Evolutionary conservation across 2,888 invertebrate genomes (phyloP), one percentile per base, ranked within the genome.

Genomic region (Agrotis clavis): DNA sequence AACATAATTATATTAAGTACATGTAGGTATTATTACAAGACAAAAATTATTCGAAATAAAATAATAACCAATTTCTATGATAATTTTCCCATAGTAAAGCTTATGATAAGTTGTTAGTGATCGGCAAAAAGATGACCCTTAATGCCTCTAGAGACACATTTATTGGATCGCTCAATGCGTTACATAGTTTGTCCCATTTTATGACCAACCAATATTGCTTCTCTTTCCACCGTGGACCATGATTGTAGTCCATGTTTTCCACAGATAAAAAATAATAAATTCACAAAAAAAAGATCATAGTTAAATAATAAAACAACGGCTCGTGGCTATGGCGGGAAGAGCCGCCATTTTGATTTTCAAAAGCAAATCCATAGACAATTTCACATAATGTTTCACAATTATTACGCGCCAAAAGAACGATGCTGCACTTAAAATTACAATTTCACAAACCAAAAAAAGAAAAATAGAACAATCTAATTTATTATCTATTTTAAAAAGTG

Each of bases 401-500:
- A n/a, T n/a, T n/a, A 35, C 7, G 6, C n/a, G 56, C 4, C 56
- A 57, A 57, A 56, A 57, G 2, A 9, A 35, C 30, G n/a, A 30
- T 35, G 4, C n/a, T 30, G 11, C 56, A 35, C 2, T n/a, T 59
- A 41, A 59, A 30, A 16, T 47, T 75, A 67, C 19, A 71, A 67
- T 45, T 35, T 64, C 57, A 70, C 47, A 56, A 72, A 67, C 54
- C 5, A 54, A 73, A 62, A 65, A 35, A 11, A 11, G 11, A 71
- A 68, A 48, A 74, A 65, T 48, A 59, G 35, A 66, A 68, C 41
- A 57, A 48, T 57, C 30, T 57, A 54, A 53, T 68, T 61, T 54
- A 50, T 18, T 53, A 64, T 25, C 47, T 74, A 77, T 70, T 71
- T 71, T 11, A 74, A 80, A 79, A 82, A 86, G 76, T 74, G 68